A percentile compares a stretch with the other conserved stretches of the same genome.
Evolutionary conservation across 2,888 invertebrate species (phyloP).

Genomic region (Drosophila nigricruria): DNA sequence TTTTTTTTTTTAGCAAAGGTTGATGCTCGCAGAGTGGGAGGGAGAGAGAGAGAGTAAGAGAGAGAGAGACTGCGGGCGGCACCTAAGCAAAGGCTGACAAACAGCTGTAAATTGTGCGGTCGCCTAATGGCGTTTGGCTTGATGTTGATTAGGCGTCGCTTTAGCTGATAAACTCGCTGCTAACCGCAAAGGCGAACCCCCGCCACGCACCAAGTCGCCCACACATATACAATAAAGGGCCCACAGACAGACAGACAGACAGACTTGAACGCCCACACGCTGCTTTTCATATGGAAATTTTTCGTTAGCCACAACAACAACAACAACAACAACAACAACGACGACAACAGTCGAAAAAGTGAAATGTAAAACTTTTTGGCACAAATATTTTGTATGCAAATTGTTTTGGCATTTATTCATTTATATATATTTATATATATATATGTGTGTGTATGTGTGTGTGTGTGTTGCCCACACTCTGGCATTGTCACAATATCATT

Average conservation of each 20-base stretch:
- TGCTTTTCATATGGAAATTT: slow-evolving; percentile 74
- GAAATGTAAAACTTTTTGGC: slow-evolving; percentile 70
- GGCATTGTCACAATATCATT: slow-evolving; percentile 39
- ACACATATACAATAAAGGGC: slow-evolving; percentile 13
- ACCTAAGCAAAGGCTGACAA: slow-evolving; percentile 40
- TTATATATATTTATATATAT: slow-evolving; percentile 38
- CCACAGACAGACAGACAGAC: not conserved
- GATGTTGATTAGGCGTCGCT: slow-evolving; percentile 77
- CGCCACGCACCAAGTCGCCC: no score
- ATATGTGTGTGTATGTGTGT: slow-evolving; percentile 18
- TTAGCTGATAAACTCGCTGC: slow-evolving; percentile 72
- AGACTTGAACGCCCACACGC: slow-evolving; percentile 31
- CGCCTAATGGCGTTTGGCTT: slow-evolving; percentile 67
- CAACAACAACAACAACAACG: slow-evolving; percentile 21
- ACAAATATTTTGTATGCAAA: slow-evolving; percentile 78
- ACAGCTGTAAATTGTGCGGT: slow-evolving; percentile 73
- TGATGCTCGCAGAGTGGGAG: not conserved
- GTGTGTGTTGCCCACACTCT: slow-evolving; percentile 9
- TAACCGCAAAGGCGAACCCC: slow-evolving; percentile 35
- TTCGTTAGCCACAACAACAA: slow-evolving; percentile 28
- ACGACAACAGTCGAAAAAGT: slow-evolving; percentile 29
- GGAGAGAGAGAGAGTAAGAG: not conserved
- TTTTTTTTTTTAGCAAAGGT: not conserved
- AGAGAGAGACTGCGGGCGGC: not conserved
- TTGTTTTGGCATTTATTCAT: slow-evolving; percentile 77